Conservation (phyloP, 2,113 vertebrate species). For the Tragelaphus scriptus region DNA sequence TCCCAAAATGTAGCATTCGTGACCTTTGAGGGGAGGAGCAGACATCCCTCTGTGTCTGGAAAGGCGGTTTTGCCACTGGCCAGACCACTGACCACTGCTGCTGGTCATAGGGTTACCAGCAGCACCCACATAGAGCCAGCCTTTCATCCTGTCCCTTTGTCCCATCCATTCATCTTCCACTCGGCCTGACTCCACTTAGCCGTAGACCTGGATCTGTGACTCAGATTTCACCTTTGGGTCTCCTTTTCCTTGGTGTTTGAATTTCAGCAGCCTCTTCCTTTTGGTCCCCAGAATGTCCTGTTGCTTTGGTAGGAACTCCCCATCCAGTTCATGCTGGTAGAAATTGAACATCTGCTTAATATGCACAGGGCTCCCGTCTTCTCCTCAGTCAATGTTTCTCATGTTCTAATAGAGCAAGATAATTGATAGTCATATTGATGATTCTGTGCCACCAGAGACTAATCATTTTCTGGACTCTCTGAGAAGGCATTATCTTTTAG, state of each 20-base stretch:
- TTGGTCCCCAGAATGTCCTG: background rate
- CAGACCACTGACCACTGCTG: no score
- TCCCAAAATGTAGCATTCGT: background rate
- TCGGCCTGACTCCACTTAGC: background rate
- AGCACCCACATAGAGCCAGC: accelerated
- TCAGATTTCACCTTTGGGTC: background rate
- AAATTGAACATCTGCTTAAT: background rate
- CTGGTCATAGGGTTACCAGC: no score
- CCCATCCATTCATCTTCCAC: background rate
- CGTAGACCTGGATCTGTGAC: background rate
- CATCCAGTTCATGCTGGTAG: background rate
- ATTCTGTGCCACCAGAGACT: background rate
- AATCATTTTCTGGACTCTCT: background rate
- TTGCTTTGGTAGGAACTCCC: background rate
- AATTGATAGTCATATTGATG: background rate
- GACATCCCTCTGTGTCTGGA: background rate
- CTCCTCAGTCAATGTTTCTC: background rate
- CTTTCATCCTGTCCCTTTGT: background rate
- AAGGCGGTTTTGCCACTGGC: background rate
- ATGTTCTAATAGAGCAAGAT: background rate
- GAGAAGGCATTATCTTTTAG: background rate
- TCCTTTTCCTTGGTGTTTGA: background rate
- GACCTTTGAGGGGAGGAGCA: background rate
- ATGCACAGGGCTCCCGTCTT: background rate
- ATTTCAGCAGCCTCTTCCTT: background rate